Base-by-base conservation (phyloP, 2,797 vertebrate genomes). In the Pogoniulus pusillus region DNA sequence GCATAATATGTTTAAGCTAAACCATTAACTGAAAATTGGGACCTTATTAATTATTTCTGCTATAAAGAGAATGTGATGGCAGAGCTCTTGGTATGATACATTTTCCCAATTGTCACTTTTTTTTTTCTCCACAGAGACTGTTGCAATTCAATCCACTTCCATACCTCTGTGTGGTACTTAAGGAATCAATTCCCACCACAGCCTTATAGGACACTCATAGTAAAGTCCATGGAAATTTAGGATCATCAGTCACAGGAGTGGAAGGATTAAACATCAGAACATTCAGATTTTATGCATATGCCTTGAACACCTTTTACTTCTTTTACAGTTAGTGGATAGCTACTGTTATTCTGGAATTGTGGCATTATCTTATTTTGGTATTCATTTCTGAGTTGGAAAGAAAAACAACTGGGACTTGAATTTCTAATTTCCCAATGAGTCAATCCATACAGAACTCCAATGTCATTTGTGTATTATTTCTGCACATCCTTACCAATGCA, bases 71-170 rank as follows among this genome's bases (percentile, higher is more conserved):
- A 62, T 41, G 2, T 26, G 24, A 63, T 72, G 6, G 58, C 54
- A 4, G 7, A 23, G 13, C 63, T 89, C n/a, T 65, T 51, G 7
- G 17, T 32, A 8, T 32, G 45, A 81, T 29, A 53, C 37, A 24
- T n/a, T 63, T 71, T 63, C 23, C 6, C 6, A 16, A n/a, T n/a
- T 39, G 39, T 39, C 37, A 10, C 11, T 37, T 39, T 39, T 39
- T 39, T 34, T 47, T n/a, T 27, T 2, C 4, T 9, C 14, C 5
- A 6, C 8, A 12, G 22, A 59, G 3, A 26, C 7, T 7, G 4
- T 13, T 81, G 20, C 5, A 71, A 43, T 60, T 84, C 20, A 72
- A 49, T 72, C 6, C 2, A 15, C 22, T 10, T 5, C 4, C 6
- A 29, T 30, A 30, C 12, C 15, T n/a, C 16, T 57, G 4, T 26